phyloP scores from a whole-genome alignment of 1,140 invertebrate species.

The Ectropis grisescens region DNA sequence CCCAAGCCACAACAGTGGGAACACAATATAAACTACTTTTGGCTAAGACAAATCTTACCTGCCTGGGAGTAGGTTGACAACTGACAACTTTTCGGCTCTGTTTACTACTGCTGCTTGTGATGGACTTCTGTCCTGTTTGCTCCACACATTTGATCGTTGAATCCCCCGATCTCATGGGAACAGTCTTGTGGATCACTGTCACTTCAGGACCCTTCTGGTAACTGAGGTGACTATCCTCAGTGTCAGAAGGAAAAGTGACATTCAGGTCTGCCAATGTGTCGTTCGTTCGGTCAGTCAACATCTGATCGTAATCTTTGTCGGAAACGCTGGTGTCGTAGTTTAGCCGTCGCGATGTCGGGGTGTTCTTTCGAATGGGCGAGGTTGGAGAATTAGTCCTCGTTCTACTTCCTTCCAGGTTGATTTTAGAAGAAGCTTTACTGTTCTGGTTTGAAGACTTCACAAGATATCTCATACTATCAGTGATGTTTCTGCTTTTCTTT shows the following conservation, averaged over 20 bases:
- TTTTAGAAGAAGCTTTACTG: constrained; percentile 10
- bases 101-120: too few relatives aligned
- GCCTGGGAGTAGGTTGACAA: constrained; percentile 20
- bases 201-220: too few relatives aligned
- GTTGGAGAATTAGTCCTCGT: constrained; percentile 35
- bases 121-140: constrained; percentile 27
- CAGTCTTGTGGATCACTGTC: constrained; percentile 7
- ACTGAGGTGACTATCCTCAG: too few relatives aligned
- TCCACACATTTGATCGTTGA: constrained; percentile 25
- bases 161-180: neutral
- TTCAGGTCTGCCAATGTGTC: constrained; percentile 66
- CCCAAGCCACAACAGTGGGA: too few relatives aligned
- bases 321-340: constrained; percentile 43
- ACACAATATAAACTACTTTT: too few relatives aligned
- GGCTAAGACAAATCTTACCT: too few relatives aligned
- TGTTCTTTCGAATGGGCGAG: constrained; percentile 27
- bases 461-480: constrained; percentile 35
- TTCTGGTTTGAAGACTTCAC: constrained; percentile 15
- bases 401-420: constrained; percentile 18
- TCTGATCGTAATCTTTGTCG: constrained; percentile 42
- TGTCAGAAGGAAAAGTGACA: constrained; percentile 56
- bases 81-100: constrained; percentile 10
- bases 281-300: constrained; percentile 59
- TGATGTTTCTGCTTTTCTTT: constrained; percentile 50
- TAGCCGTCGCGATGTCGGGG: constrained; percentile 31